Evolutionary conservation across 2,113 vertebrate genomes (phyloP), one percentile per base, ranked within the genome.

Genomic region (Morone saxatilis): DNA sequence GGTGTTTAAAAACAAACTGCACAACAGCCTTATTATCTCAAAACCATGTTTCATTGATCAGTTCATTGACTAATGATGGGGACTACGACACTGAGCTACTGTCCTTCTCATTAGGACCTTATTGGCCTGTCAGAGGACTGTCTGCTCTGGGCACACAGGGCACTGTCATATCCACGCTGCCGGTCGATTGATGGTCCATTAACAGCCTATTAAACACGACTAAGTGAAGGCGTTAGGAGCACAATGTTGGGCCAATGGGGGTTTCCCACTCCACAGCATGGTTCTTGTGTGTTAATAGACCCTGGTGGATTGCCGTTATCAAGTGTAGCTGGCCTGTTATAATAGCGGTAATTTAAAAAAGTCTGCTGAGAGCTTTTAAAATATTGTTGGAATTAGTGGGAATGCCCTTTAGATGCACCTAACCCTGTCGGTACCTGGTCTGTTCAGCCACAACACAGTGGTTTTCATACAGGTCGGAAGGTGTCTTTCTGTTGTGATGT

Each of bases 161-260:
- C 90, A 71, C 90, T 84, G 91, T 94, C 92, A 94, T 94, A 89
- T 90, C 88, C 92, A 91, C 84, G 62, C 82, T 69, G 85, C 86
- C 78, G 90, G 86, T 94, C 92, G 90, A 94, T 94, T 91, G 91
- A 94, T 92, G 89, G 89, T 84, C 92, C 86, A 93, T 94, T 94
- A 94, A 93, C 91, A 84, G 91, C 93, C 93, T 91, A 92, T 94
- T 94, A 94, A 94, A 94, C 90, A 87, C 73, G 71, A 87, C 91
- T 92, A 90, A 92, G 90, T 85, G 85, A 92, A 90, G 89, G 92
- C 82, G 92, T 90, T 86, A 61, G 87, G 86, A 91, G 86, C 67
- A 88, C 91, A 86, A 87, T 89, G 86, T 90, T 83, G 74, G 81
- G 89, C 86, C 86, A 80, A 51, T 74, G 71, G 86, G 93, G 86